Evolutionary conservation across 2,888 invertebrate genomes (phyloP), one percentile per base, ranked within the genome.

Genomic region (Cerastoderma edule): DNA sequence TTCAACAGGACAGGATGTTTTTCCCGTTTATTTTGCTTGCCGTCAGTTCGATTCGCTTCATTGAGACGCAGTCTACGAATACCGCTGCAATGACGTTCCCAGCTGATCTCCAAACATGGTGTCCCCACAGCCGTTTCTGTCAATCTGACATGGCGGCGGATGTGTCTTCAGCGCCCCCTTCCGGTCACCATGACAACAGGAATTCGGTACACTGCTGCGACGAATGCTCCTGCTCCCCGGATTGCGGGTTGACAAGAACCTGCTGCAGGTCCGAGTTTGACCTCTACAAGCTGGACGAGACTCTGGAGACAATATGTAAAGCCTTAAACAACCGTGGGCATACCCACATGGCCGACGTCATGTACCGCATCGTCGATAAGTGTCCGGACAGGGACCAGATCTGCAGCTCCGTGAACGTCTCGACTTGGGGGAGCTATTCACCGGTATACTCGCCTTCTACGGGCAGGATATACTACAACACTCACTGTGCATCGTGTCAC

Each of bases 21-120:
- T 53, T 53, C 24, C 53, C 53, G n/a, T 53, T 53, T 22, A 13
- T 53, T 53, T 13, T 53, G 53, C 8, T 53, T 10, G 24, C 27
- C 27, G 24, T 53, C 2, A 53, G 53, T 13, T 22, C 22, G 16
- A 28, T 53, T 24, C 27, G 22, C 27, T 53, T 27, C 53, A 53
- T 24, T 5, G 27, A 24, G 5, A 10, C 6, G 3, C 13, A 53
- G 2, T 28, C 10, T 3, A 24, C 22, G 13, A 10, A 8, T 2
- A 24, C 22, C 4, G 53, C 22, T 24, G 53, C 2, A 53, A 2
- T 57, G 32, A 32, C 24, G 4, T 57, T 57, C n/a, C 57, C 32
- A n/a, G 57, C 32, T 16, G 57, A 57, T 16, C 57, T 57, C 19
- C 57, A 57, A 32, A 57, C 33, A 19, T 57, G 32, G 57, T 57